phyloP scores from a whole-genome alignment of 2,797 vertebrate species.

The Lophius americanus region DNA sequence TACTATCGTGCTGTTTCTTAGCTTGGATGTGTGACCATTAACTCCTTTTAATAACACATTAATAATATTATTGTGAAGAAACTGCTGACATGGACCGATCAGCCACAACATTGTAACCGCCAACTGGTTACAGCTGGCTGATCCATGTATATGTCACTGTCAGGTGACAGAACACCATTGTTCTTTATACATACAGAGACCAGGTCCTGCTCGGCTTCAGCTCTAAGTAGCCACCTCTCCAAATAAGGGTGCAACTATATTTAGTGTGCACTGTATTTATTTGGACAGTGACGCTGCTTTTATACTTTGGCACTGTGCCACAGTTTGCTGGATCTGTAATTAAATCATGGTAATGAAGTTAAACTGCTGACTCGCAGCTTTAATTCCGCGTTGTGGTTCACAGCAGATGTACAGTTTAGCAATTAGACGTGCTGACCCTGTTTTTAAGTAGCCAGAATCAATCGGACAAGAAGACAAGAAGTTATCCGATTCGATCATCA shows the following conservation, averaged over 20 bases:
- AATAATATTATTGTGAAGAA: no score
- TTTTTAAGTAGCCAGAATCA: background rate
- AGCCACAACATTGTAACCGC: no score
- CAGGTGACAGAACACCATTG: background rate
- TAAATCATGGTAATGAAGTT: conserved; percentile 1
- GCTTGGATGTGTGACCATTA: no score
- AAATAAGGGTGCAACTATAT: conserved; percentile 58
- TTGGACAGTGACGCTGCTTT: conserved; percentile 17
- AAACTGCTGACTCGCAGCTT: background rate
- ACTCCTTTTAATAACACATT: no score
- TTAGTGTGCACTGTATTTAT: background rate
- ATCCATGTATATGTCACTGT: background rate
- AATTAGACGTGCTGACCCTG: background rate
- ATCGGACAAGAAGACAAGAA: background rate
- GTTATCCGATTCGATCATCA: no score
- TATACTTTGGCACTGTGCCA: conserved; percentile 7
- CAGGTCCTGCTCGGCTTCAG: conserved; percentile 68
- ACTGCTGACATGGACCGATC: no score
- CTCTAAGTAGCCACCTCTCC: conserved; percentile 46
- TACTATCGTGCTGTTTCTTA: no score
- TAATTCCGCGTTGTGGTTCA: background rate
- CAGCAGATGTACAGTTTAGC: background rate
- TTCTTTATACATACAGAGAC: conserved; percentile 12
- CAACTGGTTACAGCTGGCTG: no score
- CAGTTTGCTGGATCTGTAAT: conserved; percentile 4